Base-by-base conservation (phyloP, 1,140 invertebrate species). In the Tetragnatha versicolor region DNA sequence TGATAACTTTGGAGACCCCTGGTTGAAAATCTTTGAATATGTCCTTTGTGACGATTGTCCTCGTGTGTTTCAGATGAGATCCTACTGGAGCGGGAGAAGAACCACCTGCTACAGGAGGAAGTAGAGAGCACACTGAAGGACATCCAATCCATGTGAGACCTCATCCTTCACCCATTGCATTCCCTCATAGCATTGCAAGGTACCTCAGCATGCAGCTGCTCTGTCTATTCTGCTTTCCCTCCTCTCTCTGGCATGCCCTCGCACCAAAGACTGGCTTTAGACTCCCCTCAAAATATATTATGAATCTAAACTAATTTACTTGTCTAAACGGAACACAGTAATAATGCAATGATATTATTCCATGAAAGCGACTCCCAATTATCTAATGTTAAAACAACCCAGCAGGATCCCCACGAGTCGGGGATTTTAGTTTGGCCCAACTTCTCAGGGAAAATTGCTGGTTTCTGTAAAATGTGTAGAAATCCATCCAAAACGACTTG, bases 111-210 rank as follows among this genome's bases (percentile, higher is more conserved):
- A 84, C 93, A 96, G 87, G 94, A 97, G 87, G 98, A 99, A 88
- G 98, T 99, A 94, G 97, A 99, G 88, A 92, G 94, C 84, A 98
- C 97, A 85, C 92, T 99, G 88, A 95, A 98, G 91, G 96, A 98
- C 89, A 97, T 98, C 89, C 96, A 98, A 90, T 98, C 97, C 89
- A 97, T 98, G 94, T 98, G 95, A 92, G 76, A n/a, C n/a, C n/a
- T n/a, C n/a, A n/a, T n/a, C n/a, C n/a, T n/a, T n/a, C n/a, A n/a
- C n/a, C n/a, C n/a, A n/a, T n/a, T n/a, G n/a, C n/a, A 47, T 47
- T 37, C 35, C 47, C 22, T 33, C 55, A 53, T 49, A 47, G 42
- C 63, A 65, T 42, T 35, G 61, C 35, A 39, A 37, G 61, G 20
- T 70, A 33, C 49, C 29, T 53, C 33, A 33, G 45, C 31, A 37